phyloP scores from a whole-genome alignment of 2,797 vertebrate genomes.

The Clarias platycephalus region DNA sequence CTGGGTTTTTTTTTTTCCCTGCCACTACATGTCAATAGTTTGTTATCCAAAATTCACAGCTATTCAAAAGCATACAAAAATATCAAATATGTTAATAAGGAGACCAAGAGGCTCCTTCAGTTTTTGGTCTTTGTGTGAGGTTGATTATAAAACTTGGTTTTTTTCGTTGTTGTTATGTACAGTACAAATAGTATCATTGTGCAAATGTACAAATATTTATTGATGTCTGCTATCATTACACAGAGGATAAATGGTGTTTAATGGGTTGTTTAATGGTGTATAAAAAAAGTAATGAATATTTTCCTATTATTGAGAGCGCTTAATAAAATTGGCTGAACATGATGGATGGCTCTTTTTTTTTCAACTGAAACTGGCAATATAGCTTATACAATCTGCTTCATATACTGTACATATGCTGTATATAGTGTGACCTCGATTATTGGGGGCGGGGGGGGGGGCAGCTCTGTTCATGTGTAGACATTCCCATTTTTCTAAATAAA shows the following conservation, averaged over 20 bases:
- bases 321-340: background rate
- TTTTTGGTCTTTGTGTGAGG: background rate
- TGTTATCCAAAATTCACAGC: background rate
- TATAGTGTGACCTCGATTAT: background rate
- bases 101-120: background rate
- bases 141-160: background rate
- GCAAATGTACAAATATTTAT: background rate
- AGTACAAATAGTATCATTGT: background rate
- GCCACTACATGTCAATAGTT: too few species aligned
- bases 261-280: background rate
- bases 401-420: too few species aligned
- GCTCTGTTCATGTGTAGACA: background rate
- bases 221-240: background rate
- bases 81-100: background rate
- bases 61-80: background rate
- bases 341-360: background rate
- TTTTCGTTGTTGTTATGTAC: background rate
- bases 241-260: background rate
- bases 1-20: too few species aligned
- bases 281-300: background rate
- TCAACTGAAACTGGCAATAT: background rate
- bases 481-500: slow-evolving; percentile 6
- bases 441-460: too few species aligned
- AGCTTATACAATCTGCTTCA: too few species aligned
- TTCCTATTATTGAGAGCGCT: background rate